Conservation (phyloP, 2,113 vertebrate genomes). For the Tringa solitaria region DNA sequence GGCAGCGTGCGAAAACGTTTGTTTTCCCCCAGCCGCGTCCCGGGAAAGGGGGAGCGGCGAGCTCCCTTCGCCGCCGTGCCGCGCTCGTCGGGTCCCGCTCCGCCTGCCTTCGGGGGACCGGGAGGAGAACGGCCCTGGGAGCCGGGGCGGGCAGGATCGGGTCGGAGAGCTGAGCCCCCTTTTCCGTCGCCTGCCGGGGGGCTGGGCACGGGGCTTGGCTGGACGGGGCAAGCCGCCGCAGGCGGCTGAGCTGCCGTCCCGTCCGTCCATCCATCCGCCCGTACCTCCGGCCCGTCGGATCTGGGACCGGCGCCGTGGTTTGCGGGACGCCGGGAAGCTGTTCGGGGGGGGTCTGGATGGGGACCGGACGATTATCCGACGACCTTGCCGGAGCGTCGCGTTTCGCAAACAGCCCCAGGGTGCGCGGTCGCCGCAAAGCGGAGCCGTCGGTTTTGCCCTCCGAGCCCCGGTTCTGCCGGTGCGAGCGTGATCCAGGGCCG, state of each 20-base stretch:
- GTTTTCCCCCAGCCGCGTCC: background rate
- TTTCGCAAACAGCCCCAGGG: background rate
- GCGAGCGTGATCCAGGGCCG: background rate
- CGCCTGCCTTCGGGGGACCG: too few relatives aligned
- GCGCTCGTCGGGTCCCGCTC: background rate
- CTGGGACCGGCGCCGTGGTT: background rate
- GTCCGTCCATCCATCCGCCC: too few relatives aligned
- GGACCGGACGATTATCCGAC: background rate
- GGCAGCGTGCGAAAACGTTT: background rate
- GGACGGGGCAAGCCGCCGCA: background rate
- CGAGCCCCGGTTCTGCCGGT: background rate
- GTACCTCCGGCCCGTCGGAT: background rate
- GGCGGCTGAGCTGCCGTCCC: background rate
- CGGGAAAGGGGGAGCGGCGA: background rate
- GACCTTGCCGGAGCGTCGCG: background rate
- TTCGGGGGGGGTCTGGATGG: background rate
- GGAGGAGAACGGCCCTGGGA: background rate
- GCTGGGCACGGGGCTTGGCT: background rate
- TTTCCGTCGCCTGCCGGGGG: background rate
- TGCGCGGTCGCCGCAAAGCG: background rate
- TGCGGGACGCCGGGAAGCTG: background rate
- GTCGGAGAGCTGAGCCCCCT: too few relatives aligned
- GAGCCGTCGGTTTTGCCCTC: background rate
- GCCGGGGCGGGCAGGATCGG: background rate
- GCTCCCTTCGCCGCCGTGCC: background rate